Evolutionary conservation across 2,113 vertebrate genomes (phyloP), one percentile per base, ranked within the genome.

Genomic region (Bubo bubo): DNA sequence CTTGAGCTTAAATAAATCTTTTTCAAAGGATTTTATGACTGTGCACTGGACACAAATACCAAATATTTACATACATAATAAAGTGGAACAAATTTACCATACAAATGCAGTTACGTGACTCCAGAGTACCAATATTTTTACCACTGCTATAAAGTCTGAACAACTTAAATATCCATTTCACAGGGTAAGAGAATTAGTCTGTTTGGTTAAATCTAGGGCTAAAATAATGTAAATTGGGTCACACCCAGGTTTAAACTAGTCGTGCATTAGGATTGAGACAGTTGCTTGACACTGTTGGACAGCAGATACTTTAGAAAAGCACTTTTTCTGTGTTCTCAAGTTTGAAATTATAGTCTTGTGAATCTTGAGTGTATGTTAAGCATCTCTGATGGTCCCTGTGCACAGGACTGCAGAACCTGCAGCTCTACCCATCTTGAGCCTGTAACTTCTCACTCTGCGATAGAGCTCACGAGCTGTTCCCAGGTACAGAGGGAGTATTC

Each of bases 1-100:
- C 18, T 10, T 72, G 22, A 45, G 13, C 63, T 93, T 58, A 81
- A 91, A 84, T 32, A 81, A 41, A 47, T 24, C 2, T 58, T 85
- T 87, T 86, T 8, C 45, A 73, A 70, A 64, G 7, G 27, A 62
- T 34, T 82, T 88, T 70, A 72, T 58, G 53, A 41, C 34, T 21
- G 6, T 53, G 30, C 5, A n/a, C 21, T 53, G 52, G 72, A 41
- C 50, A 73, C 21, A 96, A 93, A 79, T 39, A 88, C 34, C 14
- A 76, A 86, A 93, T 92, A 88, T 86, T 95, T 94, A 60, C 58
- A 71, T 88, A 37, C 6, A 50, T 70, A 93, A 86, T 88, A 79
- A 79, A 82, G 21, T 39, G 23, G 52, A 90, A 93, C 45, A 86
- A 76, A 88, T 96, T 92, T 59, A 45, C 62, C 34, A 23, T 64